These are phyloP conservation scores for Nerophis lumbriciformis DNA, from an alignment of 2,113 vertebrate genomes.

Conservation along the genomic window DNA sequence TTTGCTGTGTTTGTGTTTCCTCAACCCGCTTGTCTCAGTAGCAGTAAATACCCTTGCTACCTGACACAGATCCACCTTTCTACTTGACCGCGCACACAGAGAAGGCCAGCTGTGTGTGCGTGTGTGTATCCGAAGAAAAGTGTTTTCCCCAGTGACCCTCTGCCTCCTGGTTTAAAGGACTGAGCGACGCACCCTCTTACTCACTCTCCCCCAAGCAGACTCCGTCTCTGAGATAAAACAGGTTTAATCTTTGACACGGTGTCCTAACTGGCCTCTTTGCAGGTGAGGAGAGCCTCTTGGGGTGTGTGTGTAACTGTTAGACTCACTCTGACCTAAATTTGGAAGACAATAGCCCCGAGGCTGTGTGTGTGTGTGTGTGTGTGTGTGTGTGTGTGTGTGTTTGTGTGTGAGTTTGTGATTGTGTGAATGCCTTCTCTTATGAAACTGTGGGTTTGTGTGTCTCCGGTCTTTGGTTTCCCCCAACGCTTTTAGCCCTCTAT, in stretches of 20 bases:
- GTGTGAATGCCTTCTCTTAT: slow-evolving; percentile 24
- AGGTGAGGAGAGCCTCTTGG: slow-evolving; percentile 63
- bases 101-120: slow-evolving; percentile 41
- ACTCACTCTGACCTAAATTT: slow-evolving; percentile 65
- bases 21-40: slow-evolving; percentile 55
- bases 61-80: slow-evolving; percentile 70
- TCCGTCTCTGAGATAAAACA: slow-evolving; percentile 58
- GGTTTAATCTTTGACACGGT: slow-evolving; percentile 77
- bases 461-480: slow-evolving; percentile 19
- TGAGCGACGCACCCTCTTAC: slow-evolving; percentile 31
- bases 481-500: slow-evolving; percentile 1
- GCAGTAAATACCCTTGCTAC: slow-evolving; percentile 68
- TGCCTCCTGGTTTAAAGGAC: slow-evolving; percentile 59
- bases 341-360: slow-evolving; percentile 64
- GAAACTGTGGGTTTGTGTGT: slow-evolving; percentile 36
- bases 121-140: slow-evolving; percentile 18
- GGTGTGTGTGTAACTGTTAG: slow-evolving; percentile 49
- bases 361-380: slow-evolving; percentile 32
- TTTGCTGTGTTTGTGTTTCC: slow-evolving; percentile 53
- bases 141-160: slow-evolving; percentile 60
- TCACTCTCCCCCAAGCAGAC: slow-evolving; percentile 27
- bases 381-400: slow-evolving; percentile 25
- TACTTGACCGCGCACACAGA: slow-evolving; percentile 63
- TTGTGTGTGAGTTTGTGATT: slow-evolving; percentile 22
- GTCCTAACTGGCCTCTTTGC: slow-evolving; percentile 79